Evolutionary conservation across 2,888 invertebrate species (phyloP), one percentile per base, ranked within the genome.

Genomic region (Patella ulyssiponensis): DNA sequence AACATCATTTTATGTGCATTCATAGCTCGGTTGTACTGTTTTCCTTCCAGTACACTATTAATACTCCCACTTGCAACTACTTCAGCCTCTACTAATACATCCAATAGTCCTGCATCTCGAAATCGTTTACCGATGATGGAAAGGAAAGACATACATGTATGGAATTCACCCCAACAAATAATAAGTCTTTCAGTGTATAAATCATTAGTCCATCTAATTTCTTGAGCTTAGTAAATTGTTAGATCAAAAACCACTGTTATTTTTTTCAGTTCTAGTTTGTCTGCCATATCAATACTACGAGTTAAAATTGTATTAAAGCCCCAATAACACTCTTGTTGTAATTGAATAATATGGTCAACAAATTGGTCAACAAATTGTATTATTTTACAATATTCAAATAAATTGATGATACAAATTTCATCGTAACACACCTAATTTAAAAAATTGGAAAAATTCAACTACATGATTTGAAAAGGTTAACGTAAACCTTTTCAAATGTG

Each of bases 231-330:
- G 53, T 78, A 80, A 11, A 79, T 79, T 15, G 71, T 71, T 20
- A 74, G 79, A 54, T 79, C 79, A 74, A 79, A 80, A 3, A 80
- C 78, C 23, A 78, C 53, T 11, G 64, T 27, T 9, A 78, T 51
- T 14, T n/a, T 14, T n/a, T 74, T 54, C n/a, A 72, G 33, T 27
- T 78, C 17, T 53, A 78, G 53, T n/a, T 64, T n/a, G 51, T 79
- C 77, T 23, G 79, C 79, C 52, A 79, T 74, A 9, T 74, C 52
- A 11, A 74, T n/a, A 64, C 52, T 70, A n/a, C 69, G 56, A n/a
- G 20, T 14, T 44, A 79, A 69, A 27, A 79, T 73, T 15, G 23
- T 69, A 33, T 79, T 70, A 20, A 75, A 27, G 14, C 58, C 2
- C 1, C 64, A 58, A 27, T 27, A 27, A 27, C 27, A 27, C 27